Evolutionary conservation across 2,797 vertebrate species (phyloP).

Genomic region (Spinus olivaceus): DNA sequence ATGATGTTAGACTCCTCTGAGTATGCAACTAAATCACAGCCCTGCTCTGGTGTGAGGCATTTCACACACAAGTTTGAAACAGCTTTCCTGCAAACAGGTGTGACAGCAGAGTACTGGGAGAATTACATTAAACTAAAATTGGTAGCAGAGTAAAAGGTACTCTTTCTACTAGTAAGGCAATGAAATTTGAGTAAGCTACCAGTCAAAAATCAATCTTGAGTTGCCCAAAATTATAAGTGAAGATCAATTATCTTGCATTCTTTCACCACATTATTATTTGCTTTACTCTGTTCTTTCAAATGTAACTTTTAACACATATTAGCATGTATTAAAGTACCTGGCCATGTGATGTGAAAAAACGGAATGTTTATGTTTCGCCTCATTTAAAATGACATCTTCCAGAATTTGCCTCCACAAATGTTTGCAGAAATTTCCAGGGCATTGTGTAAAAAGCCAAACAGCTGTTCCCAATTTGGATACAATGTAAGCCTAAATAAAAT

Average conservation of each 20-base stretch:
- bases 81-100: neutral
- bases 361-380: neutral
- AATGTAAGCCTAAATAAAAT: neutral
- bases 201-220: neutral
- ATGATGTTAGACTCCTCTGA: neutral
- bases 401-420: conserved; percentile 32
- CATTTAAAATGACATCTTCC: conserved; percentile 33
- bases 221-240: neutral
- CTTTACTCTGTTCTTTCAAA: neutral
- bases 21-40: neutral
- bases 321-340: neutral
- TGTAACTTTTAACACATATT: neutral
- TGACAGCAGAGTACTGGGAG: neutral
- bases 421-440: conserved; percentile 6
- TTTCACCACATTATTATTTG: neutral
- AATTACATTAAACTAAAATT: neutral
- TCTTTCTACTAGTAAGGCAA: neutral
- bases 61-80: neutral
- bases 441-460: conserved; percentile 13
- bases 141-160: neutral
- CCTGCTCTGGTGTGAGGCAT: neutral
- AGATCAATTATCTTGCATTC: neutral
- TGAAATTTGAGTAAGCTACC: neutral
- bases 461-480: neutral
- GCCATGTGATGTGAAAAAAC: neutral